A percentile compares a stretch with the other conserved stretches of the same genome.
These are phyloP conservation scores for Cololabis saira DNA, from an alignment of 2,113 vertebrate genomes.

Conservation along the genomic window DNA sequence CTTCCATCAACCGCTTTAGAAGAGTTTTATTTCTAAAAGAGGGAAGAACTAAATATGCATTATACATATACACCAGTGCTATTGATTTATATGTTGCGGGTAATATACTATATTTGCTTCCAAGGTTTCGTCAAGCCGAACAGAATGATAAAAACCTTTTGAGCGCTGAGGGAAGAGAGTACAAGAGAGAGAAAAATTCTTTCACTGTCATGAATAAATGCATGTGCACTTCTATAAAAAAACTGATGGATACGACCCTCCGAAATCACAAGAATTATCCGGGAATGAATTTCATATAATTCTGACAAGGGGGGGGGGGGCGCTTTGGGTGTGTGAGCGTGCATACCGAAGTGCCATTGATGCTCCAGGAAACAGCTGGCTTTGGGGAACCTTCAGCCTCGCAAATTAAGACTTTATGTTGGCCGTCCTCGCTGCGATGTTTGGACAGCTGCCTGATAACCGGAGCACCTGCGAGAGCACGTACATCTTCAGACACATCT, in stretches of 20 bases:
- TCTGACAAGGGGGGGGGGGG: background rate
- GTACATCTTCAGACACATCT: constrained; percentile 31
- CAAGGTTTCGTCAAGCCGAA: background rate
- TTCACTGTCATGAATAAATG: constrained; percentile 16
- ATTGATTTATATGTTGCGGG: too few species aligned
- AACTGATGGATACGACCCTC: constrained; percentile 10
- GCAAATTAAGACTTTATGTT: constrained; percentile 88
- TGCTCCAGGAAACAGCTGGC: constrained; percentile 90
- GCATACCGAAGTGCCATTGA: constrained; percentile 87
- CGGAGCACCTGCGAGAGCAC: constrained; percentile 85
- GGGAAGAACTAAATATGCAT: background rate
- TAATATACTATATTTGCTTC: background rate
- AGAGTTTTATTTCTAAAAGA: too few species aligned
- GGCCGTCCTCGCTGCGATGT: constrained; percentile 80
- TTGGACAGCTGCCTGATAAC: constrained; percentile 87
- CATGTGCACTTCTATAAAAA: constrained; percentile 2
- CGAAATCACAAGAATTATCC: constrained; percentile 15
- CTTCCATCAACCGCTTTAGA: too few species aligned
- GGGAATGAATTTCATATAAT: constrained; percentile 2
- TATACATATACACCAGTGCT: too few species aligned
- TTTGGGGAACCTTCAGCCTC: constrained; percentile 93
- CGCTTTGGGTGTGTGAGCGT: background rate
- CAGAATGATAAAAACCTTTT: background rate
- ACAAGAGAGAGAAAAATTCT: background rate
- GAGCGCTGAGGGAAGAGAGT: background rate